Conservation (phyloP, 2,113 vertebrate species). For the Misgurnus anguillicaudatus region DNA sequence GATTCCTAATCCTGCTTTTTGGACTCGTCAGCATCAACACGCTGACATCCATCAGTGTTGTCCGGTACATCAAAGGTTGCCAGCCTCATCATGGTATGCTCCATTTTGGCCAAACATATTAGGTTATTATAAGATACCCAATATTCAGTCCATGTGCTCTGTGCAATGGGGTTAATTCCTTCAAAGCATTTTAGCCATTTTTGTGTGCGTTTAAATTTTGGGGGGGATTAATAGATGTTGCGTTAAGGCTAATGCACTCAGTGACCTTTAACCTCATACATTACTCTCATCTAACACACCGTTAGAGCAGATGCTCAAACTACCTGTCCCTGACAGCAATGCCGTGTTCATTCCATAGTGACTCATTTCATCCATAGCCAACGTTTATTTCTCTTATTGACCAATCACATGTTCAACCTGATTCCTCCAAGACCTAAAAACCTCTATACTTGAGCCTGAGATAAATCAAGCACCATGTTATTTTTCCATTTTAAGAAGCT, state of each 20-base stretch:
- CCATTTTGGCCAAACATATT: constrained; percentile 36
- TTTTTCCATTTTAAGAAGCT: constrained; percentile 26
- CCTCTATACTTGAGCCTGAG: constrained; percentile 2
- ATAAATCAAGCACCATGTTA: constrained; percentile 40
- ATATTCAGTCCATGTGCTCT: constrained; percentile 36
- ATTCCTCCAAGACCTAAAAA: constrained; percentile 31
- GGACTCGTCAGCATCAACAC: constrained; percentile 67
- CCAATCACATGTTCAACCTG: not conserved
- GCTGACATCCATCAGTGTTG: constrained; percentile 67
- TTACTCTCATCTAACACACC: not conserved
- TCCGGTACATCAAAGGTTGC: constrained; percentile 65
- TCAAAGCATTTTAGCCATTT: too few species aligned
- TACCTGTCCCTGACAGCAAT: not conserved
- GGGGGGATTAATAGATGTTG: too few species aligned
- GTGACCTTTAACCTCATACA: not conserved
- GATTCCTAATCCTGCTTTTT: constrained; percentile 67
- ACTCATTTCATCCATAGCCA: not conserved
- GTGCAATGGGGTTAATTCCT: not conserved
- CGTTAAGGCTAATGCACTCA: too few species aligned
- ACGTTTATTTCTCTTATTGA: constrained; percentile 23
- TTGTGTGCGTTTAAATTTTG: too few species aligned
- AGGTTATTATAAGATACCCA: not conserved
- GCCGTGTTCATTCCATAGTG: not conserved
- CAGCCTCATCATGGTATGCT: constrained; percentile 59
- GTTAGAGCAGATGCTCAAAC: not conserved